Base-by-base conservation (phyloP, 2,888 invertebrate genomes). In the Cheilosia scutellata region DNA sequence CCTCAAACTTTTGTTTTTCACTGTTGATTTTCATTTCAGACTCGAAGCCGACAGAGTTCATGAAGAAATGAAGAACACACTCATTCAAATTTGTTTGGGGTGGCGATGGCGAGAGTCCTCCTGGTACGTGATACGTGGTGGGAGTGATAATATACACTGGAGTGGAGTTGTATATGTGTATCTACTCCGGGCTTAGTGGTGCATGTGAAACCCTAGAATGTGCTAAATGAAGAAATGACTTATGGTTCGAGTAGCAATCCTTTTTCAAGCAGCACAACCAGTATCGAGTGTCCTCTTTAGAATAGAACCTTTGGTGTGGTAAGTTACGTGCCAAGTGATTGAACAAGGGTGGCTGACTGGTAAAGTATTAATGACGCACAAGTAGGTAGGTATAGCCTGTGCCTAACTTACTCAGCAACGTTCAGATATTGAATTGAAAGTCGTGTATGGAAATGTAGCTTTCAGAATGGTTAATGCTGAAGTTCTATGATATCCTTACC, bases 161-260 rank as follows among this genome's bases (percentile, higher is more conserved):
- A 75, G 57, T 58, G 74, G 29, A 74, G 31, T 63, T 57, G 9
- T 53, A 42, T 42, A 37, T 44, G 7, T 60, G 42, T 51, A n/a
- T n/a, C n/a, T n/a, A 37, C 47, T 31, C 70, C 65, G 58, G 62
- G 62, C 37, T 65, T 51, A 65, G 76, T 72, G 51, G 40, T 71
- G 76, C 68, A 83, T 80, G 42, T 65, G 80, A 84, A 75, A 70
- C 75, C 80, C 47, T 75, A 75, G 80, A 80, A 80, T 76, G 75
- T 84, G 74, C 65, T 80, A 66, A 84, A 84, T 80, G 80, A 84
- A 84, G 84, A 58, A 78, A 74, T 84, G 83, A 75, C 74, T 84
- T 84, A 75, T 84, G 70, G 74, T 65, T 80, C 68, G 77, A 82
- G 82, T 40, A 44, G 82, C 77, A 71, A 70, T 68, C 65, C 74